These are phyloP conservation scores for Hormaphis cornu DNA, from an alignment of 1,140 invertebrate genomes.

Conservation along the genomic window DNA sequence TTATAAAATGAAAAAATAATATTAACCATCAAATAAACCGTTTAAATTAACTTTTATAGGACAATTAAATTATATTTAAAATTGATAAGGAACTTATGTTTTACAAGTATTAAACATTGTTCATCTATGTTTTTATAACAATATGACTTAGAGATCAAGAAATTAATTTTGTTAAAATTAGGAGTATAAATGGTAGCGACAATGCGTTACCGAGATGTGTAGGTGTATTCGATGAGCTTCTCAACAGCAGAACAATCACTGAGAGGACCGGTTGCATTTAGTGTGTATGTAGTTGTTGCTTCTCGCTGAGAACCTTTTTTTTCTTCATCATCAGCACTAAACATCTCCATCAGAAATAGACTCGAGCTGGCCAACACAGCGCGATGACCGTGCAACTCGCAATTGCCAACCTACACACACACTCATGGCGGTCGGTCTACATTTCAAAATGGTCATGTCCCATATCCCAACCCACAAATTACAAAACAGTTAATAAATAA, in stretches of 20 bases:
- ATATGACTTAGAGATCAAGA: not conserved
- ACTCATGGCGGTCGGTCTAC: constrained; percentile 29
- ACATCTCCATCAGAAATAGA: constrained; percentile 67
- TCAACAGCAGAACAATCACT: constrained; percentile 56
- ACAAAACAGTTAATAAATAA: not conserved
- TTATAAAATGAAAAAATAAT: no score
- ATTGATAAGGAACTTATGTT: no score
- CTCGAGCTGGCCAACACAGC: constrained; percentile 66
- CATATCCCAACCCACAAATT: constrained; percentile 8
- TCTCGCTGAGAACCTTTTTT: constrained; percentile 31
- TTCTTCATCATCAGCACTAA: constrained; percentile 50
- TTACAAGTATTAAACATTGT: not conserved
- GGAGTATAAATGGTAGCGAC: constrained; percentile 27
- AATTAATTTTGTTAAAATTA: constrained; percentile 12
- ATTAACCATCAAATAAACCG: no score
- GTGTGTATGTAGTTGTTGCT: constrained; percentile 48
- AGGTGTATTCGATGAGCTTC: constrained; percentile 68
- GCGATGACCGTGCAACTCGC: constrained; percentile 64
- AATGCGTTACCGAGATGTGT: constrained; percentile 53
- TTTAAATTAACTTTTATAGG: no score
- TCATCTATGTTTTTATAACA: not conserved
- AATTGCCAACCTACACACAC: constrained; percentile 51
- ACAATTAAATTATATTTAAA: no score
- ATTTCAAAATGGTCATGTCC: constrained; percentile 28
- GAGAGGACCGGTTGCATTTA: constrained; percentile 52